Base-by-base conservation (phyloP, 2,888 invertebrate genomes). In the Strigamia crassipes region DNA sequence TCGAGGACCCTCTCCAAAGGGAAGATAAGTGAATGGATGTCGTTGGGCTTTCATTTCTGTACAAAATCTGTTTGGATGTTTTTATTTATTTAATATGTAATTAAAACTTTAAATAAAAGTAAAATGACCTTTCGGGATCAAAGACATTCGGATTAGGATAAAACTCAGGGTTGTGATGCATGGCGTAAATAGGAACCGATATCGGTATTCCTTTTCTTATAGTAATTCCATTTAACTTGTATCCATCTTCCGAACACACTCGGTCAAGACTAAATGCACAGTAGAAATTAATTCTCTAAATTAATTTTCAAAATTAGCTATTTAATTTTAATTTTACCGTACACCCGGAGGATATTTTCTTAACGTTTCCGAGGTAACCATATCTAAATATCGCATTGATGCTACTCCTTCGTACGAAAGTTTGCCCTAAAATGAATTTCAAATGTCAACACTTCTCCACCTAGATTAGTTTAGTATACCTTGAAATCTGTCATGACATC, bases 1-100 rank as follows among this genome's bases (percentile, higher is more conserved):
- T 51, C 86, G 82, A 10, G 83, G 84, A 41, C 83, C 84, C 27
- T 79, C 78, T 18, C 84, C 85, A 82, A 86, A 86, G 6, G 86
- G 85, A 31, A 86, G 83, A 84, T n/a, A n/a, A n/a, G n/a, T n/a
- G n/a, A n/a, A n/a, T n/a, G n/a, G n/a, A n/a, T n/a, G n/a, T n/a
- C n/a, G 83, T 5, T 34, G 27, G 18, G 83, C 83, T 41, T 82
- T 83, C 12, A 83, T 82, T 73, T 83, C 83, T 13, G 83, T 83
- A 27, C 79, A 83, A 82, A 86, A 86, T 42, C 86, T 82, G 77
- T 21, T 41, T 41, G n/a, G n/a, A n/a, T n/a, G n/a, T n/a, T 34
- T 61, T 13, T 21, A 73, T 27, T 10, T 46, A 3, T 8, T 2
- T 81, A 13, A n/a, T n/a, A 27, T 61, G 15, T n/a, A 23, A 56